Evolutionary conservation across 1,140 invertebrate genomes (phyloP).

Genomic region (Cotesia glomerata): DNA sequence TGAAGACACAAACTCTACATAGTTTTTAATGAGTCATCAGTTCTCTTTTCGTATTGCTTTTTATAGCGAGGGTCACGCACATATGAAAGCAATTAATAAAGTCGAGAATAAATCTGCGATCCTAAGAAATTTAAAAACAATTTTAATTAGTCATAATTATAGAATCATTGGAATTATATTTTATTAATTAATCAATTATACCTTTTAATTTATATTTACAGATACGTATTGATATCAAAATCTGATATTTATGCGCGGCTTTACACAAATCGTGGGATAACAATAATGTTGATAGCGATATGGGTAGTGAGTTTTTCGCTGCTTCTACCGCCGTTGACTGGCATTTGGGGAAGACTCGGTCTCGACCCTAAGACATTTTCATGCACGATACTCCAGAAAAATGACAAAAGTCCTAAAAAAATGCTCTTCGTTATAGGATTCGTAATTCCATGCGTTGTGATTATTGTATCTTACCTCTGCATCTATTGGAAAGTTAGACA

Average conservation of each 20-base stretch:
- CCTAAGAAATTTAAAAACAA: neutral
- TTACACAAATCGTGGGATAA: conserved; percentile 75
- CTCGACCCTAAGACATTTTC: conserved; percentile 80
- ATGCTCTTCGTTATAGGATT: conserved; percentile 84
- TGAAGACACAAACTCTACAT: neutral
- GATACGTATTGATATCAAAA: conserved; percentile 82
- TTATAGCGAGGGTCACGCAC: conserved; percentile 11
- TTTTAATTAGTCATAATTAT: neutral
- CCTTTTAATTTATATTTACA: conserved; percentile 56
- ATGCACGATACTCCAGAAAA: conserved; percentile 82
- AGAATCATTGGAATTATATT: neutral
- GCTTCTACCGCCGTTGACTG: conserved; percentile 77
- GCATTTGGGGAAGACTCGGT: conserved; percentile 83
- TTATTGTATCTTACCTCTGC: conserved; percentile 82
- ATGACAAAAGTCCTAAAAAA: conserved; percentile 83
- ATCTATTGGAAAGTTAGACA: conserved; percentile 81
- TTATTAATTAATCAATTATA: neutral
- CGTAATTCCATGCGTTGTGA: conserved; percentile 80
- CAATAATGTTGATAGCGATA: conserved; percentile 75
- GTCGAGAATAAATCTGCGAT: neutral
- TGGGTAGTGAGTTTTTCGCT: conserved; percentile 71
- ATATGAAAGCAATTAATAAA: conserved; percentile 23
- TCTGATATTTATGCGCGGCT: conserved; percentile 76
- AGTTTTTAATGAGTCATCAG: neutral
- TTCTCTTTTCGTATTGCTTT: neutral